These are phyloP conservation scores for Eciton burchellii DNA, from an alignment of 1,140 invertebrate genomes.

Conservation along the genomic window DNA sequence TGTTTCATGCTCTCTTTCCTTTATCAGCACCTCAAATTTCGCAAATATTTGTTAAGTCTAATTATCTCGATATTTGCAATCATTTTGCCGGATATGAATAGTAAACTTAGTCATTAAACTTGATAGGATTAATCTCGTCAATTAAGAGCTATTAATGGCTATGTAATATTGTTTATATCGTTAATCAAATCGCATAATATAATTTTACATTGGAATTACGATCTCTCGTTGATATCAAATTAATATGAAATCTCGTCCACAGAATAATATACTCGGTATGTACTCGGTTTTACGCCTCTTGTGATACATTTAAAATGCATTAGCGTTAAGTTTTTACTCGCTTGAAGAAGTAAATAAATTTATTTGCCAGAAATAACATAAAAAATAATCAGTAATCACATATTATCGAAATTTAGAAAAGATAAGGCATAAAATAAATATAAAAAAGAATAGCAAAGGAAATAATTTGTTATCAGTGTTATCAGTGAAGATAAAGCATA, in stretches of 20 bases:
- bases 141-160: not conserved
- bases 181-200: not conserved
- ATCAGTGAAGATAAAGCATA: too few relatives aligned
- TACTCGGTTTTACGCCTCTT: not conserved
- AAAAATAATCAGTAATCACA: conserved; percentile 23
- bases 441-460: too few relatives aligned
- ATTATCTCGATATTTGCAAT: too few relatives aligned
- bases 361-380: not conserved
- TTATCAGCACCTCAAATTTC: not conserved
- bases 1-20: not conserved
- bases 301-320: not conserved
- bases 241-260: conserved; percentile 4
- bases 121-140: not conserved
- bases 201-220: conserved; percentile 6
- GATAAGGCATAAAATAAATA: too few relatives aligned
- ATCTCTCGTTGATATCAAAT: conserved; percentile 20
- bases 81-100: not conserved
- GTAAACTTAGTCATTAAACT: conserved; percentile 40
- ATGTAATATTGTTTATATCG: conserved; percentile 31
- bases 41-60: not conserved
- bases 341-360: not conserved
- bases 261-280: not conserved
- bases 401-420: not conserved
- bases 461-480: too few relatives aligned
- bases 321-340: not conserved